These are phyloP conservation scores for Actinernus sp. DNA, from an alignment of 92 coral and sea anemone genomes.

Conservation along the genomic window DNA sequence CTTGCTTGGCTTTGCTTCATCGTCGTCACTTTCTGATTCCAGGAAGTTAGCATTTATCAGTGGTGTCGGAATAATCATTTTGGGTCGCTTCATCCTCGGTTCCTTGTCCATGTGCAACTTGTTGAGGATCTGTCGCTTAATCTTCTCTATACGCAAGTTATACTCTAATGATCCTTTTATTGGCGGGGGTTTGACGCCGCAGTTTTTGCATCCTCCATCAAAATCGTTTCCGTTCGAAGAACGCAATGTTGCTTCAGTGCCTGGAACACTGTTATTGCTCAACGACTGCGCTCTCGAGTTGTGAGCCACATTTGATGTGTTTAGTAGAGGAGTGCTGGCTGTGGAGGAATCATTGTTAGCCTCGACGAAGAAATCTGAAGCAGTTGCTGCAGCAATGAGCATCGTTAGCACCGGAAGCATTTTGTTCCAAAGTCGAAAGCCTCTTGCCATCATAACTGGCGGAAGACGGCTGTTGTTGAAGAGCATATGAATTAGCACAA, in stretches of 20 bases:
- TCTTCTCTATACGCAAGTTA: conserved; percentile 56
- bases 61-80: conserved; percentile 38
- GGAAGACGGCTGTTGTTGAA: conserved; percentile 46
- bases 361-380: not conserved
- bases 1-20: conserved; percentile 10
- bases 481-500: conserved; percentile 53
- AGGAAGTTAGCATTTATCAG: conserved; percentile 54
- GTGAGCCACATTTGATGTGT: too few species aligned
- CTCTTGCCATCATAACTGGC: conserved; percentile 15
- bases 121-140: conserved; percentile 56
- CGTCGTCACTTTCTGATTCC: conserved; percentile 22
- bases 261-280: conserved; percentile 12
- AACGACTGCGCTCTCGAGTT: conserved; percentile 9
- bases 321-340: too few species aligned
- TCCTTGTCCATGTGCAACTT: conserved; percentile 45
- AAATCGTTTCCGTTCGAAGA: not conserved
- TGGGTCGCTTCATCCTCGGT: conserved; percentile 48
- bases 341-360: too few species aligned
- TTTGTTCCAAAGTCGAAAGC: not conserved
- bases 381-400: conserved; percentile 18
- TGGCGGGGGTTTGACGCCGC: conserved; percentile 26
- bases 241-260: not conserved
- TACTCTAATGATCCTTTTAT: conserved; percentile 18
- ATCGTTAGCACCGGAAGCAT: conserved; percentile 57
- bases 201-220: conserved; percentile 30